Base-by-base conservation (phyloP, 2,797 vertebrate genomes). In the Alosa sapidissima region DNA sequence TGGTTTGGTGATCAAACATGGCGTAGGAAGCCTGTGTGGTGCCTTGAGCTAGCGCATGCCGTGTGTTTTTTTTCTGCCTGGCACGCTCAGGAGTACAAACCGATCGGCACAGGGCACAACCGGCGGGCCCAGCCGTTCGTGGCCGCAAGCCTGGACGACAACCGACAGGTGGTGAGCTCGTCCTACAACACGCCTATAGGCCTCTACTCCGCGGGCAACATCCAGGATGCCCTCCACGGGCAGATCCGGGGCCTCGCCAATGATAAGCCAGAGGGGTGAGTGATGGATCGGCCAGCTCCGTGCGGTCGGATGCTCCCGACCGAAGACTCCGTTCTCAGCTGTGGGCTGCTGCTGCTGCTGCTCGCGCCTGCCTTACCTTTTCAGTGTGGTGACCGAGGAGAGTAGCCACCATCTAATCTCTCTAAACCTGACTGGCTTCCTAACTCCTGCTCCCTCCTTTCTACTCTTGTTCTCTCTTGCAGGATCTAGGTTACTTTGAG, bases 131-230 rank as follows among this genome's bases (percentile, higher is more conserved):
- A 96, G 92, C 96, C 97, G 92, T 97, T 97, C 94, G 93, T 97
- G 93, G 96, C 96, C 89, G 95, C 95, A 94, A 97, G 95, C 92
- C 94, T 97, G 94, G 96, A 96, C 92, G 96, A 96, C 93, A 96
- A 96, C 92, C 96, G 95, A 89, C 96, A 97, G 95, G 96, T 97
- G 95, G 96, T 97, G 94, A 97, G 96, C 86, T 95, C 97, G 87
- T 94, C 96, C 94, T 97, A 97, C 96, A 97, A 97, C 90, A 95
- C 96, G 85, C 97, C 97, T 87, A 97, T 97, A 94, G 96, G 97
- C 92, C 96, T 97, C 86, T 97, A 97, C 93, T 97, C 97, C 90
- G 93, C 96, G 89, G 96, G 94, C 93, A 97, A 97, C 94, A 97
- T 97, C 87, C 95, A 97, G 92, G 96, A 97, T 0, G 97, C 96